Evolutionary conservation across 1,140 invertebrate species (phyloP).

Genomic region (Idris sp.): DNA sequence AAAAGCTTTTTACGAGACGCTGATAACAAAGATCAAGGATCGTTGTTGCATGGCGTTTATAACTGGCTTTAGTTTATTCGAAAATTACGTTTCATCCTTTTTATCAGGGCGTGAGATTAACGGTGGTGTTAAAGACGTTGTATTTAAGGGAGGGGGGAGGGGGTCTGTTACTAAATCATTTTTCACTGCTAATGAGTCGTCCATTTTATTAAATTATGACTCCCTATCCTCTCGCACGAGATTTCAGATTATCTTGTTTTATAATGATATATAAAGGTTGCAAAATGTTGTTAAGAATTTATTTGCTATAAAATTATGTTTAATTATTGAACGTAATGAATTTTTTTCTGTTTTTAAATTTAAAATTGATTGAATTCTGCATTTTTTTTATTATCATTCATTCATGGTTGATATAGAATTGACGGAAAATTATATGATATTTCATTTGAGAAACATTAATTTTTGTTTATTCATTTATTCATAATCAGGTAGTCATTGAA

Average conservation of each 20-base stretch:
- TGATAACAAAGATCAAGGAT: conserved; percentile 61
- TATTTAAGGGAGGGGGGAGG: too few species aligned
- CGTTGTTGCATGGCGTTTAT: conserved; percentile 51
- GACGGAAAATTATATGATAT: too few species aligned
- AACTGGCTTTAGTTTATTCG: conserved; percentile 55
- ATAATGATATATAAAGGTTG: neutral
- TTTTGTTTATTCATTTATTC: too few species aligned
- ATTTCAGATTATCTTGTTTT: conserved; percentile 7
- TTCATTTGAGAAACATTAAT: too few species aligned
- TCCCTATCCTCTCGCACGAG: conserved; percentile 5
- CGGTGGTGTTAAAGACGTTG: conserved; percentile 38
- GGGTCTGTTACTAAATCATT: conserved; percentile 27
- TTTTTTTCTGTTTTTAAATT: too few species aligned
- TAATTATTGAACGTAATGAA: too few species aligned
- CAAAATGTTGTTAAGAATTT: too few species aligned
- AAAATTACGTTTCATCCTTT: conserved; percentile 59
- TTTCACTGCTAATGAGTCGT: conserved; percentile 35
- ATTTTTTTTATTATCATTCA: too few species aligned
- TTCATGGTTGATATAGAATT: too few species aligned
- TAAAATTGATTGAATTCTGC: too few species aligned
- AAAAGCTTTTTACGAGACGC: conserved; percentile 61
- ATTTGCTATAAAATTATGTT: too few species aligned
- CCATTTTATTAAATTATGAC: conserved; percentile 31
- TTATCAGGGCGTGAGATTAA: conserved; percentile 37
- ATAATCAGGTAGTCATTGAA: too few species aligned